phyloP scores from a whole-genome alignment of 2,113 vertebrate species.

The Prunella fulvescens region DNA sequence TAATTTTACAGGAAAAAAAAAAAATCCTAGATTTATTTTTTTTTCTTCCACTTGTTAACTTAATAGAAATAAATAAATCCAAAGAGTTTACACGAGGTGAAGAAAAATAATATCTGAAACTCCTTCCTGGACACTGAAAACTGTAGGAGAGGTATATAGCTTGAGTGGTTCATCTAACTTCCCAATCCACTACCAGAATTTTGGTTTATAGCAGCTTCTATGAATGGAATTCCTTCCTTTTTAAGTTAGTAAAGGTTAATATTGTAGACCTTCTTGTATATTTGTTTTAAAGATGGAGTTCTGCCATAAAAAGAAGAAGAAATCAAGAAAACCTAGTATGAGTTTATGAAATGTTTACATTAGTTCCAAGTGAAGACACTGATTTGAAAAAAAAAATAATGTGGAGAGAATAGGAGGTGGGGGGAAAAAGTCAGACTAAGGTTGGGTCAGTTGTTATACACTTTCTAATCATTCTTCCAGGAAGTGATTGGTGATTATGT shows the following conservation, averaged over 20 bases:
- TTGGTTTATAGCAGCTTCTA: background rate
- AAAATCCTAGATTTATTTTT: background rate
- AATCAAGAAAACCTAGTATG: background rate
- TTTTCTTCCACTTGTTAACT: background rate
- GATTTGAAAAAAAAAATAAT: background rate
- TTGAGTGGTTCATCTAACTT: background rate
- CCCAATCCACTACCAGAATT: background rate
- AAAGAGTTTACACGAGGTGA: background rate
- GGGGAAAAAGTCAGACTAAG: fast-evolving
- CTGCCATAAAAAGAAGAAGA: background rate
- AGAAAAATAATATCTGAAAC: background rate
- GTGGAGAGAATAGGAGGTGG: fast-evolving
- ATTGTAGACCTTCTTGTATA: background rate
- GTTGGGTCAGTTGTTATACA: background rate
- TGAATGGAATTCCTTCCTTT: background rate
- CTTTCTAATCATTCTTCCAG: background rate
- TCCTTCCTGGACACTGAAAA: background rate
- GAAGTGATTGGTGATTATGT: background rate
- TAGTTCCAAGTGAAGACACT: background rate
- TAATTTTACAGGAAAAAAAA: background rate
- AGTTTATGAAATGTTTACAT: background rate
- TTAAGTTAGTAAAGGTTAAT: background rate
- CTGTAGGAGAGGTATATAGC: background rate
- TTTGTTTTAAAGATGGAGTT: background rate
- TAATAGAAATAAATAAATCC: background rate